Evolutionary conservation across 2,797 vertebrate genomes (phyloP).

Genomic region (Pseudocheirus occidentalis): DNA sequence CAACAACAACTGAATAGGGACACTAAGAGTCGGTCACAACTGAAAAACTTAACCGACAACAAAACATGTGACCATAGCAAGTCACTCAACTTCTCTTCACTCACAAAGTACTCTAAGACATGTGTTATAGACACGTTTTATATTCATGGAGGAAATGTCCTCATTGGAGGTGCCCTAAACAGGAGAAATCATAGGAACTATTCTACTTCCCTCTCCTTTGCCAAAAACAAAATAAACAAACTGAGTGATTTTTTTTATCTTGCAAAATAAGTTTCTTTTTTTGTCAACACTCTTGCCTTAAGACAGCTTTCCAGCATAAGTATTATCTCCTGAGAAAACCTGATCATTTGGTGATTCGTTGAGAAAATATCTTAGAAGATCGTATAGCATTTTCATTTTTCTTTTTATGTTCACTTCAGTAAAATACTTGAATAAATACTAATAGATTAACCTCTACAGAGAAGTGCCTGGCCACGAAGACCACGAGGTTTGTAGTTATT

Average conservation of each 20-base stretch:
- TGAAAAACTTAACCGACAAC: not conserved
- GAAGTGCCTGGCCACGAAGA: not conserved
- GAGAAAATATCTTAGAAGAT: not conserved
- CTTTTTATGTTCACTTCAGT: not conserved
- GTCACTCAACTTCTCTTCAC: not conserved
- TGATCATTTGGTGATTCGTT: not conserved
- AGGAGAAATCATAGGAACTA: not conserved
- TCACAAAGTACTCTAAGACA: not conserved
- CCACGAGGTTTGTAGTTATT: not conserved
- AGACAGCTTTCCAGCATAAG: not conserved
- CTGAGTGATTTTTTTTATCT: not conserved
- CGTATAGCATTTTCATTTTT: not conserved
- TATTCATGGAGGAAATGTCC: not conserved
- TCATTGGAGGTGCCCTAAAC: not conserved
- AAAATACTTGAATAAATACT: not conserved
- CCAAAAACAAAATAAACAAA: not conserved
- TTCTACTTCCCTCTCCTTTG: not conserved
- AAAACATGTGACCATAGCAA: not conserved
- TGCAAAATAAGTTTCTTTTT: not conserved
- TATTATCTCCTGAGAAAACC: not conserved
- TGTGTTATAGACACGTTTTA: not conserved
- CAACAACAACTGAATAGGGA: not conserved
- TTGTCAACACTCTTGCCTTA: not conserved
- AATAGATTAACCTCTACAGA: not conserved
- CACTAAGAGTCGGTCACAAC: not conserved